These are phyloP conservation scores for Ceratina japonica DNA, from an alignment of 1,140 invertebrate genomes.

Conservation along the genomic window DNA sequence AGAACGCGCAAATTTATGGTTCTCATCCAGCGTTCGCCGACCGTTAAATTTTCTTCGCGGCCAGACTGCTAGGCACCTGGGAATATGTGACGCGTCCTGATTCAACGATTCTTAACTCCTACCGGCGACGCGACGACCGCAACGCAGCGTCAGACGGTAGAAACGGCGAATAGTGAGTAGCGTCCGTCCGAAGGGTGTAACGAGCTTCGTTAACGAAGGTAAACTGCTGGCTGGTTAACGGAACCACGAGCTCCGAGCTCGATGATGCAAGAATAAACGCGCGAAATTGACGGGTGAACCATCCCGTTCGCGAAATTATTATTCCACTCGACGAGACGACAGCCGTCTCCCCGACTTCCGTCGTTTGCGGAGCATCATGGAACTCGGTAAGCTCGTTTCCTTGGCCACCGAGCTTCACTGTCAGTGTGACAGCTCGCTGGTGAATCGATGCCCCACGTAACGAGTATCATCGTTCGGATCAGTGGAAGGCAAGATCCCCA, in stretches of 20 bases:
- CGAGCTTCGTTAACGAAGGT: conserved; percentile 21
- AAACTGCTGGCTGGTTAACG: conserved; percentile 10
- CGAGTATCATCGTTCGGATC: not conserved
- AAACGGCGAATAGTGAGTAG: too few species aligned
- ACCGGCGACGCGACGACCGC: not conserved
- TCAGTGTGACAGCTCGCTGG: conserved; percentile 8
- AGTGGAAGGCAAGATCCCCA: not conserved
- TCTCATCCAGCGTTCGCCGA: not conserved
- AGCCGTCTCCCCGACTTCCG: conserved; percentile 12
- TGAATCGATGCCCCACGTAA: not conserved
- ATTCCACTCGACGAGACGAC: conserved; percentile 43
- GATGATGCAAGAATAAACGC: conserved; percentile 23
- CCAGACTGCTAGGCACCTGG: not conserved
- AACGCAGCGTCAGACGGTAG: too few species aligned
- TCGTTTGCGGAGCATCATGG: conserved; percentile 38
- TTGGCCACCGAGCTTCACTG: too few species aligned
- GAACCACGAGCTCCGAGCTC: not conserved
- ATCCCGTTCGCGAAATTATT: conserved; percentile 45
- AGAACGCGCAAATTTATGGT: conserved; percentile 38
- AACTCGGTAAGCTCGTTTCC: conserved; percentile 19
- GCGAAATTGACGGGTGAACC: conserved; percentile 34
- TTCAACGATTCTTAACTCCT: not conserved
- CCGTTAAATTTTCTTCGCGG: conserved; percentile 22
- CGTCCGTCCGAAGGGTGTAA: not conserved
- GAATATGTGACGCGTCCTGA: not conserved